These are phyloP conservation scores for Drosophila cognata DNA, from an alignment of 2,888 invertebrate species.

Conservation along the genomic window DNA sequence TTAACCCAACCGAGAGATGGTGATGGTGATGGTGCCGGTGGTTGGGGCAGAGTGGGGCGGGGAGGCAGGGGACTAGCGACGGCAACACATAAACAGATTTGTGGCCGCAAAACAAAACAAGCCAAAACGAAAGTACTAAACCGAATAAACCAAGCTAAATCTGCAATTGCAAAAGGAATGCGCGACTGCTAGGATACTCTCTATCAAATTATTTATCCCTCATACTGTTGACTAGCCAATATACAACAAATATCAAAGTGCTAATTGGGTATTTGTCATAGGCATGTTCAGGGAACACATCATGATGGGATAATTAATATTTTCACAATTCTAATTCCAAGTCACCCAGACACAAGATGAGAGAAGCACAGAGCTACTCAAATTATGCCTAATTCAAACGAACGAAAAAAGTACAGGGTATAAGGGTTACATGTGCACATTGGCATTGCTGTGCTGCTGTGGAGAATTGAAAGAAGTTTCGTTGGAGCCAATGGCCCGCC, in stretches of 20 bases:
- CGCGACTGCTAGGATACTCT: not conserved
- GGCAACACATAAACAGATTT: conserved; percentile 71
- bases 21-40: conserved; percentile 5
- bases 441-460: not conserved
- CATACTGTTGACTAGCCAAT: not conserved
- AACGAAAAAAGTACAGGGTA: conserved; percentile 1
- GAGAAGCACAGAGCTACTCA: not conserved
- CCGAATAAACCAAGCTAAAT: conserved; percentile 14
- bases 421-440: not conserved
- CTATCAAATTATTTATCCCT: not conserved
- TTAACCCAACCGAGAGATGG: conserved; percentile 21
- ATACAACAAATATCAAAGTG: not conserved
- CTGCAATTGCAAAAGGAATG: not conserved
- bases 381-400: not conserved
- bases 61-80: not conserved
- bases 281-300: not conserved
- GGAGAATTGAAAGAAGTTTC: conserved; percentile 28
- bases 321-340: not conserved
- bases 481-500: not conserved
- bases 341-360: not conserved
- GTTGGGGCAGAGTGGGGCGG: not conserved
- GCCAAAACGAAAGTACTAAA: conserved; percentile 35
- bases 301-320: not conserved
- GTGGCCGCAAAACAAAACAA: conserved; percentile 56
- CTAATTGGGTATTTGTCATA: not conserved